Evolutionary conservation across 64 coral and sea anemone species (phyloP).

Genomic region (Montipora cactus): DNA sequence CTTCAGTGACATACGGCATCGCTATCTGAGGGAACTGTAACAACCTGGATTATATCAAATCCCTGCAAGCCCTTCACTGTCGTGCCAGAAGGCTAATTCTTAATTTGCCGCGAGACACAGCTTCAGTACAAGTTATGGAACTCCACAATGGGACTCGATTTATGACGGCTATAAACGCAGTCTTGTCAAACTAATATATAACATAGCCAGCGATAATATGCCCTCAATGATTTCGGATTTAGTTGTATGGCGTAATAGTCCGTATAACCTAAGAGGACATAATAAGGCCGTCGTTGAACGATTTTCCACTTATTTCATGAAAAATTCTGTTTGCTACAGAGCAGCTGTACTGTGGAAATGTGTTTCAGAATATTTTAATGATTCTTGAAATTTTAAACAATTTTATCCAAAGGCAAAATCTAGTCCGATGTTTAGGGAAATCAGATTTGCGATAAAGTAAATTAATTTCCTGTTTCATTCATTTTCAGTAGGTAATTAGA

Average conservation of each 20-base stretch:
- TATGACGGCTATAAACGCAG: not conserved
- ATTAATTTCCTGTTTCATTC: no score
- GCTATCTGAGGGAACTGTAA: not conserved
- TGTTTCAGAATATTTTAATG: not conserved
- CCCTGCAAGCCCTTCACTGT: not conserved
- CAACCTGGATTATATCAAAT: not conserved
- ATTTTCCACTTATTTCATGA: not conserved
- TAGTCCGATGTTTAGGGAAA: not conserved
- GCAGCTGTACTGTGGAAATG: not conserved
- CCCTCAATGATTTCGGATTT: not conserved
- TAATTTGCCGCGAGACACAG: not conserved
- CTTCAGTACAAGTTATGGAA: not conserved
- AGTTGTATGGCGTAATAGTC: not conserved
- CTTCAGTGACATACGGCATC: slow-evolving; percentile 1
- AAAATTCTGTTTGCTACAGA: not conserved
- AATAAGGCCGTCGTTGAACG: not conserved
- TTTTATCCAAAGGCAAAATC: not conserved
- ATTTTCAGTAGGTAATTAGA: no score
- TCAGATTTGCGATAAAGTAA: no score
- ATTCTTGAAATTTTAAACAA: not conserved
- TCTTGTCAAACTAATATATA: no score
- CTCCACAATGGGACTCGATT: not conserved
- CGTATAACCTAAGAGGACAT: not conserved
- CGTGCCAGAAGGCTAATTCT: not conserved
- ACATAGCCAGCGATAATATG: not conserved